Base-by-base conservation (phyloP, 1,140 invertebrate genomes). In the Formica selysi region DNA sequence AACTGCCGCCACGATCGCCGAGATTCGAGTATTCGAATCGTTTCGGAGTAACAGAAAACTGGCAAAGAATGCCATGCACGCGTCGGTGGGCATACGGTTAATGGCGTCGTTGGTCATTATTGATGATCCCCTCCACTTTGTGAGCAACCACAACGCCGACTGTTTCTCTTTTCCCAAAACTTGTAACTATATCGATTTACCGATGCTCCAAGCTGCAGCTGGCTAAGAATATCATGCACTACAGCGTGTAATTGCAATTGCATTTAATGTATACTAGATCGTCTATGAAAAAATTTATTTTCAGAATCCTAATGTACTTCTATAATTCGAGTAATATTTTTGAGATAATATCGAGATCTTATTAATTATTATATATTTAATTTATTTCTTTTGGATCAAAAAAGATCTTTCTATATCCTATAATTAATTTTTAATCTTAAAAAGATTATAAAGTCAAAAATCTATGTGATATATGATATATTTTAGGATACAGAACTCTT, bases 61-160 rank as follows among this genome's bases (percentile, higher is more conserved):
- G 32, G 26, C 16, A 22, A 44, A 57, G 6, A 78, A 51, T 73
- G 73, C 65, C 73, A 88, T 67, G 26, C 76, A 86, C 71, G 85
- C 76, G n/a, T 62, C 84, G 68, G 19, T 61, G 22, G 48, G 57
- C 26, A 3, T 61, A 89, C 61, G 19, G 22, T 44, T 89, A 89
- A 89, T 89, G 88, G 87, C 87, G 87, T 57, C 76, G 57, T 36
- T 48, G 44, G 36, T 59, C 41, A 51, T 59, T 41, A 7, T 73
- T 62, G 26, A 16, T 36, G 7, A 38, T 57, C 86, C 87, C 84
- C 65, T 84, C 78, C 59, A 83, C 88, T 62, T 54, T 59, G 1
- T 5, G 10, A 76, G 6, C 51, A 59, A 59, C 67, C 26, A 73
- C 41, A 64, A 76, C 59, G 76, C 57, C 88, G 86, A 51, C 48